Base-by-base conservation (phyloP, 2,113 vertebrate species). In the Agapornis roseicollis region DNA sequence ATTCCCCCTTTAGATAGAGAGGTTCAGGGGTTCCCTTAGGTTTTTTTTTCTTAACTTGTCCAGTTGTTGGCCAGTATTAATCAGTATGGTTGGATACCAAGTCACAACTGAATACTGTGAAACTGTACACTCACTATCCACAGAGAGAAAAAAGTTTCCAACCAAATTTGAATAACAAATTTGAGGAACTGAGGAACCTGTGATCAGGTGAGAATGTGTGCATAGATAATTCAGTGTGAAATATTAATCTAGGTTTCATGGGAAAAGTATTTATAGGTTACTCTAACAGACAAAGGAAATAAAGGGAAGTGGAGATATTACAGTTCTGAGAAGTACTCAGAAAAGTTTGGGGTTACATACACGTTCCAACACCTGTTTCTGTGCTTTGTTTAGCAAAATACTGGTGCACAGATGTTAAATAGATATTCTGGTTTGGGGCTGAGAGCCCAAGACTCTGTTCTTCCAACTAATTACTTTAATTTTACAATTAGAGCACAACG, bases 381-480 rank as follows among this genome's bases (percentile, higher is more conserved):
- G 0, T 72, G 55, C 49, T 92, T 92, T 92, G 47, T 93, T 94
- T 88, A 92, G 65, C 61, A 87, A 47, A 90, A 89, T 69, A 61
- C 22, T 81, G 86, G 85, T 89, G 37, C 52, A 69, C 66, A 91
- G 94, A 96, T 96, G 85, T 94, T 94, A 87, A 89, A 87, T 44
- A 88, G 76, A 71, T 86, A 80, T 80, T 92, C 85, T 86, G 64
- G 69, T 93, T 93, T 86, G 94, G 68, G 77, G 42, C 71, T 1
- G 55, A 90, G 68, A 90, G 85, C 90, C 80, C 60, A 88, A 70
- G 77, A 83, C 47, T 66, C 61, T 91, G 33, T 88, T 77, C 88
- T 92, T 95, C 60, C 50, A 84, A 50, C 76, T 90, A 88, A 93
- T 89, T 97, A 65, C 68, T 90, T 88, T 80, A 83, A 77, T 94